These are phyloP conservation scores for Lates calcarifer DNA, from an alignment of 2,113 vertebrate genomes.

Conservation along the genomic window DNA sequence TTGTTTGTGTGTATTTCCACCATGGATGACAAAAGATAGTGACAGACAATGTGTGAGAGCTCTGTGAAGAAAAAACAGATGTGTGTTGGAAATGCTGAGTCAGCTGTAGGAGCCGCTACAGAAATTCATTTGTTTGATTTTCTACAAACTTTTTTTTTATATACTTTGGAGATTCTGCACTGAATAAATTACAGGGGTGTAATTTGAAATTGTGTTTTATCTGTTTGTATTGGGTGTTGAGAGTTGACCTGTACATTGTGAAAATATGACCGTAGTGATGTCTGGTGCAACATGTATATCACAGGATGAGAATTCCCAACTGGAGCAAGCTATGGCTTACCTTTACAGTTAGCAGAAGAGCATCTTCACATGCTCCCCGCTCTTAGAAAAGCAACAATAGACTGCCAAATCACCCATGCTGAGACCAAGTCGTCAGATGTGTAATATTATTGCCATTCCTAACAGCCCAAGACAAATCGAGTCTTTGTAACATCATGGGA, in stretches of 20 bases:
- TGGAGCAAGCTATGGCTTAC: neutral
- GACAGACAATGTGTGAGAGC: slow-evolving; percentile 55
- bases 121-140: slow-evolving; percentile 11
- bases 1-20: slow-evolving; percentile 22
- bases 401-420: neutral
- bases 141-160: neutral
- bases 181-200: slow-evolving; percentile 2
- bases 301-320: too few relatives aligned
- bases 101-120: slow-evolving; percentile 1
- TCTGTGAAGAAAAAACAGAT: slow-evolving; percentile 46
- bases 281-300: too few relatives aligned
- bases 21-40: slow-evolving; percentile 46
- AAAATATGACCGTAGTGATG: neutral
- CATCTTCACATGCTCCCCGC: neutral
- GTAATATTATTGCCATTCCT: slow-evolving; percentile 12
- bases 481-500: slow-evolving; percentile 26
- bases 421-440: slow-evolving; percentile 14
- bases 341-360: neutral
- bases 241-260: neutral
- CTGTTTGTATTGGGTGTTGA: neutral
- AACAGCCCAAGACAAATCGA: slow-evolving; percentile 36
- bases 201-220: neutral
- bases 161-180: neutral
- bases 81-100: slow-evolving; percentile 30
- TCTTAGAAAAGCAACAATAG: neutral